phyloP scores from a whole-genome alignment of 2,797 vertebrate species.

The Salmo trutta region DNA sequence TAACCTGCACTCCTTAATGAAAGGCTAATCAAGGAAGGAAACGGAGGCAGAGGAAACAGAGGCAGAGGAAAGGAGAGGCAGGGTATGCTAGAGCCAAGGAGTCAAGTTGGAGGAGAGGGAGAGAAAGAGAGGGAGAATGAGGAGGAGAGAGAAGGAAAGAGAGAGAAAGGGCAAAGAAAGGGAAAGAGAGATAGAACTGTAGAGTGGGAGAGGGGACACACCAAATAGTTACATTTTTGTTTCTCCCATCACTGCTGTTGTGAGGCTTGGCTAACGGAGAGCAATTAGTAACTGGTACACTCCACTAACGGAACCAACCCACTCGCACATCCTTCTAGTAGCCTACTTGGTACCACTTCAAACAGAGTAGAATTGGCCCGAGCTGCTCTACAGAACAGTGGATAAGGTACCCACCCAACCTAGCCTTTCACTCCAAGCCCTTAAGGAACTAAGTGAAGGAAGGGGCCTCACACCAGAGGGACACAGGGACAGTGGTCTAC shows the following conservation, averaged over 20 bases:
- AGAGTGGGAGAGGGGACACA: not conserved
- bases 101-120: not conserved
- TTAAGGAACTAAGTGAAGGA: not conserved
- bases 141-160: not conserved
- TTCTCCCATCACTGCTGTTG: not conserved
- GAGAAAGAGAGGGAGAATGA: not conserved
- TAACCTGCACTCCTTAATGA: not conserved
- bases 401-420: not conserved
- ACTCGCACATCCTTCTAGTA: not conserved
- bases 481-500: not conserved
- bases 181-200: not conserved
- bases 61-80: not conserved
- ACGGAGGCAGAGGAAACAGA: slow-evolving; percentile 8
- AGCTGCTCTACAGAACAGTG: not conserved
- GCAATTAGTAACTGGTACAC: not conserved
- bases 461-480: not conserved
- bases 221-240: not conserved
- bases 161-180: not conserved
- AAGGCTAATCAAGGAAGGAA: slow-evolving; percentile 48
- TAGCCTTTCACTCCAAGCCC: not conserved
- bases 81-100: not conserved
- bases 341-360: not conserved
- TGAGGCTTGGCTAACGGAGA: not conserved
- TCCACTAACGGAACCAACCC: not conserved
- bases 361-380: not conserved